These are phyloP conservation scores for Aleadryas rufinucha DNA, from an alignment of 2,113 vertebrate genomes.

Conservation along the genomic window DNA sequence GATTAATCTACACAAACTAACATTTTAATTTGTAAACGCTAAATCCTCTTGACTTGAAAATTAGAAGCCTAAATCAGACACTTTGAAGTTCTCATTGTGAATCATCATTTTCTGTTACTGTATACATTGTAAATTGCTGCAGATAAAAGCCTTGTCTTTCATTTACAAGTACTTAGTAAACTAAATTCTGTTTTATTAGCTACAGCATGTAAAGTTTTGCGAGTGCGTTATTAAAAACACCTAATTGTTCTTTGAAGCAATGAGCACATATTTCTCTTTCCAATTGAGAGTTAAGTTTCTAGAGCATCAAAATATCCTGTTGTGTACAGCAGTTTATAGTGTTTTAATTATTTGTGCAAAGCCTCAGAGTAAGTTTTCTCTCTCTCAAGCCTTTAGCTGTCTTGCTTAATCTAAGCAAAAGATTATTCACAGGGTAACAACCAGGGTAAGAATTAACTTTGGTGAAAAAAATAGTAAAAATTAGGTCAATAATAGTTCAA, in stretches of 20 bases:
- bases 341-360: background rate
- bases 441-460: background rate
- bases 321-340: background rate
- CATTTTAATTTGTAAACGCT: background rate
- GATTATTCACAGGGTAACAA: background rate
- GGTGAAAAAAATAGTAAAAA: background rate
- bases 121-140: background rate
- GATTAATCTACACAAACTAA: background rate
- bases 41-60: background rate
- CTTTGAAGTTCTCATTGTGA: background rate
- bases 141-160: slow-evolving; percentile 12
- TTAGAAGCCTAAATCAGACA: background rate
- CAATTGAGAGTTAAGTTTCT: background rate
- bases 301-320: background rate
- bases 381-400: background rate
- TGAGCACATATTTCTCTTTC: background rate
- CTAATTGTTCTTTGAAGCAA: background rate
- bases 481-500: background rate
- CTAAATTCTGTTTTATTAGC: slow-evolving; percentile 45
- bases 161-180: background rate
- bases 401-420: background rate
- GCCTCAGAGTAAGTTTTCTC: background rate
- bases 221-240: background rate
- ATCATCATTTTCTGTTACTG: background rate
- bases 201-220: background rate